Conservation (phyloP, 2,113 vertebrate genomes). For the Pogonocichla stellata region DNA sequence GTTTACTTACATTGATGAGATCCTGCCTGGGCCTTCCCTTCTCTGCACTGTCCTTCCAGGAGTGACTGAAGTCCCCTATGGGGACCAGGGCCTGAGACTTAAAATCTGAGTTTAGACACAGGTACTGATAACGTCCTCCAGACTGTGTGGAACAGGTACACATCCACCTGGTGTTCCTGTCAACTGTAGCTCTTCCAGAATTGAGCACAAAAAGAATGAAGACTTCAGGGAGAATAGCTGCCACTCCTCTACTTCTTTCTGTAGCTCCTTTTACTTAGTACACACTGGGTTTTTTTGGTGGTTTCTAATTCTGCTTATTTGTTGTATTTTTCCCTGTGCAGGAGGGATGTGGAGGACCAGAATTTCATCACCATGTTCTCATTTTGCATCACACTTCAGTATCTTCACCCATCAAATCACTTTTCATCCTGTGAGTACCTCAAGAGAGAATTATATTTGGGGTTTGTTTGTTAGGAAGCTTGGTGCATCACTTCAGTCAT, state of each 20-base stretch:
- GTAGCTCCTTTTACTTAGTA: neutral
- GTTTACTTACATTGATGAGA: neutral
- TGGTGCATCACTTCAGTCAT: neutral
- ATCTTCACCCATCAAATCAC: rapidly evolving
- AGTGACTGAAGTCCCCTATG: neutral
- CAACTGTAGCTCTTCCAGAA: neutral
- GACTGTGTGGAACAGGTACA: neutral
- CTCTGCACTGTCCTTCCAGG: neutral
- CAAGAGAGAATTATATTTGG: neutral
- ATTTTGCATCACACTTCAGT: neutral
- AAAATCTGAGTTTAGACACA: neutral
- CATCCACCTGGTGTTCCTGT: neutral
- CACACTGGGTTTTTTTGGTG: neutral
- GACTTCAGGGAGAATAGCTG: neutral
- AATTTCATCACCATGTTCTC: neutral
- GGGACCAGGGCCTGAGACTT: neutral
- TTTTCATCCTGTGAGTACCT: neutral
- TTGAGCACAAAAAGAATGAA: neutral
- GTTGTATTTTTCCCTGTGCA: neutral
- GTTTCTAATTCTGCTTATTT: neutral
- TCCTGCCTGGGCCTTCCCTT: neutral
- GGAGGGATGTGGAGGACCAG: neutral
- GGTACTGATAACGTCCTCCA: neutral
- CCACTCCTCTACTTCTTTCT: neutral
- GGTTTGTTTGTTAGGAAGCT: neutral